A percentile compares a stretch with the other conserved stretches of the same genome.
phyloP scores from a whole-genome alignment of 2,888 invertebrate genomes.

The Exocentrus adspersus region DNA sequence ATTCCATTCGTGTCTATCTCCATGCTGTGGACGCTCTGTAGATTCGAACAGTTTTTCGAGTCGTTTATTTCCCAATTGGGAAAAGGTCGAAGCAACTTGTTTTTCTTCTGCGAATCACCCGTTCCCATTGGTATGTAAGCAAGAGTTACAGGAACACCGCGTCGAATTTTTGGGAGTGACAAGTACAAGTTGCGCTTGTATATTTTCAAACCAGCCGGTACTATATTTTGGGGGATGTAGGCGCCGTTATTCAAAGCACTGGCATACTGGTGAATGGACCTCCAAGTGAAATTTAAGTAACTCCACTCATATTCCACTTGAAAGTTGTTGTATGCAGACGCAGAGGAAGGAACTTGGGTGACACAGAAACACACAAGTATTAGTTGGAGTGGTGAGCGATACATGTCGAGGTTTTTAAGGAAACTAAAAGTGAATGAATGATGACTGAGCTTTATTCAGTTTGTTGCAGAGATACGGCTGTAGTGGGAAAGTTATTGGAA shows the following conservation, averaged over 20 bases:
- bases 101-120: slow-evolving; percentile 61
- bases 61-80: slow-evolving; percentile 76
- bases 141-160: slow-evolving; percentile 76
- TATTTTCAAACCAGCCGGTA: slow-evolving; percentile 74
- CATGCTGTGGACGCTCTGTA: slow-evolving; percentile 79
- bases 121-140: slow-evolving; percentile 59
- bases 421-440: no score
- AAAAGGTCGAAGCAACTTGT: slow-evolving; percentile 72
- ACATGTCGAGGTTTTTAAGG: no score
- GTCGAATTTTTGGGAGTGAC: slow-evolving; percentile 73
- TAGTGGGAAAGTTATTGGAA: no score
- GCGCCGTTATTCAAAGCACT: slow-evolving; percentile 67
- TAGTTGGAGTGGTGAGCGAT: no score
- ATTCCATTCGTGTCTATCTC: slow-evolving; percentile 77
- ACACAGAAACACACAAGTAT: no score
- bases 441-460: no score
- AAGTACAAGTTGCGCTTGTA: slow-evolving; percentile 74
- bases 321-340: no score
- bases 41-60: slow-evolving; percentile 67
- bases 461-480: no score
- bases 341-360: no score
- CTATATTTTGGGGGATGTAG: slow-evolving; percentile 74
- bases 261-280: slow-evolving; percentile 67
- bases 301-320: slow-evolving; percentile 68
- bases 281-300: slow-evolving; percentile 75